Conservation (phyloP, 2,113 vertebrate genomes). For the Furnarius figulus region DNA sequence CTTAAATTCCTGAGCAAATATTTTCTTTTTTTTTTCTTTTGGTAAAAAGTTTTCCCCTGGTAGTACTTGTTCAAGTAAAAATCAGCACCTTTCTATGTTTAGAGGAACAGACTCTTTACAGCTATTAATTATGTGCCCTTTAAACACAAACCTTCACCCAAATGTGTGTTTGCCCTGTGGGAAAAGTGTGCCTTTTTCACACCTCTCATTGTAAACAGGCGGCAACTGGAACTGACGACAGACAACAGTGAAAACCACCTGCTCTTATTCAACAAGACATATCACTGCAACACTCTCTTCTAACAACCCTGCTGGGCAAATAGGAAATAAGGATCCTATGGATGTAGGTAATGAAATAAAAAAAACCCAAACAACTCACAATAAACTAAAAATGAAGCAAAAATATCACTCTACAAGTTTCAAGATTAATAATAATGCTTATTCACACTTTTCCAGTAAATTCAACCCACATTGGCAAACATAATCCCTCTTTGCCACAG, state of each 20-base stretch:
- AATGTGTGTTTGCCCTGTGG: not conserved
- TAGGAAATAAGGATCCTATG: not conserved
- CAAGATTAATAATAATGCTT: not conserved
- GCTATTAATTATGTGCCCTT: constrained; percentile 22
- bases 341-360: not conserved
- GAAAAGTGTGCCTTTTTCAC: constrained; percentile 11
- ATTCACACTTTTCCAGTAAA: not conserved
- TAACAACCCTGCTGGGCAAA: not conserved
- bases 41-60: not conserved
- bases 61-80: not conserved
- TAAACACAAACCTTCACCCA: not conserved
- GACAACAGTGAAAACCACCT: not conserved
- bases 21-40: not conserved
- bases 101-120: not conserved
- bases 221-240: rapidly evolving
- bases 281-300: not conserved
- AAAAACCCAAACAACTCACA: not conserved
- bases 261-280: not conserved
- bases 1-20: not conserved
- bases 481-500: not conserved
- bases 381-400: not conserved
- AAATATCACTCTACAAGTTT: not conserved
- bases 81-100: not conserved
- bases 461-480: not conserved
- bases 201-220: constrained; percentile 9